Evolutionary conservation across 2,113 vertebrate species (phyloP), one percentile per base, ranked within the genome.

Genomic region (Pelodiscus sinensis): DNA sequence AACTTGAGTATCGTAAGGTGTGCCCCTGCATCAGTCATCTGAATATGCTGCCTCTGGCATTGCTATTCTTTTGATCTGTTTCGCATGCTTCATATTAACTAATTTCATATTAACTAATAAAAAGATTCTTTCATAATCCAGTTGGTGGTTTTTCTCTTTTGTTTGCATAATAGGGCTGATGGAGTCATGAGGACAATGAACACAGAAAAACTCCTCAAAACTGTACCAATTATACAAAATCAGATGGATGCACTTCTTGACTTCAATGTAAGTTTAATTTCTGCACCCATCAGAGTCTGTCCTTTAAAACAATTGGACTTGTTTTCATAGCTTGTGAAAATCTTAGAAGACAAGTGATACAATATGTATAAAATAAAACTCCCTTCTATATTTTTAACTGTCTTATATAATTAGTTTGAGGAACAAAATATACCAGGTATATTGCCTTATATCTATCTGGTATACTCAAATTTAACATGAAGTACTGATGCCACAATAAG

Each of bases 111-210:
- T 94, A 91, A 77, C 90, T 54, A 52, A 25, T 81, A 87, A 65
- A 19, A 85, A 54, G 25, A 79, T 21, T 50, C 24, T 86, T 88
- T 50, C 60, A 82, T 89, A 94, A 92, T 89, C 90, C 16, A 73
- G 2, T 78, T 97, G 12, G 87, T 94, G 25, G 38, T 51, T 91
- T 15, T 62, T 93, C 54, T 90, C 54, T 82, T 24, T 75, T 88
- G 22, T 94, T 96, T 92, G 85, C 56, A 31, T 51, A 86, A 97
- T 94, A 99, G 99, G 91, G 99, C 99, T 97, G 99, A 99, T 81
- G 99, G 99, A 86, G 98, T 99, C 77, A 99, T 99, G 99, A 99
- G 99, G 97, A 99, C 98, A 95, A 99, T 99, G 99, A 99, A 98
- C 97, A 99, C 99, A 96, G 99, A 99, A 98, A 99, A 99, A 96